Conservation (phyloP, 2,888 invertebrate species). For the Carcina quercana region DNA sequence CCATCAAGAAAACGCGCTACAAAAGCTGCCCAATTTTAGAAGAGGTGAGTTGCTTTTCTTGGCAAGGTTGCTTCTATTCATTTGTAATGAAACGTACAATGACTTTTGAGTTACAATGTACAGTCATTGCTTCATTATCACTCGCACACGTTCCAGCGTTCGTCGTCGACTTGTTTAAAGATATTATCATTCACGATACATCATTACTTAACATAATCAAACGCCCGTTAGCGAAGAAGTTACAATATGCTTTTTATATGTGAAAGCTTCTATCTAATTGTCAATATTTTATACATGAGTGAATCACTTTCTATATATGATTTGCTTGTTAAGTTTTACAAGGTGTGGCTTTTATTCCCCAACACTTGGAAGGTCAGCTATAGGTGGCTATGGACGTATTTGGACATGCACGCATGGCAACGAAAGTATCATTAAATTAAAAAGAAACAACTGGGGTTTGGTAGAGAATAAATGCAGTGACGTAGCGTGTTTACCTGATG, state of each 20-base stretch:
- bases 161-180: conserved; percentile 8
- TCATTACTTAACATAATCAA: conserved; percentile 8
- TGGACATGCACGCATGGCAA: conserved; percentile 31
- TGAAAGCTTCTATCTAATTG: conserved; percentile 5
- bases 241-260: conserved; percentile 5
- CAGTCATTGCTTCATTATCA: conserved; percentile 2
- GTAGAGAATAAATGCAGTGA: conserved; percentile 38
- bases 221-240: conserved; percentile 4
- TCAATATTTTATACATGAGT: conserved; percentile 5
- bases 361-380: conserved; percentile 26
- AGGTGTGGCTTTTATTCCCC: conserved; percentile 24
- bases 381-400: too few relatives aligned
- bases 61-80: conserved; percentile 1
- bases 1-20: conserved; percentile 85
- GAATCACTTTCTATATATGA: conserved; percentile 22
- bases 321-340: conserved; percentile 17
- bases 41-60: conserved; percentile 56
- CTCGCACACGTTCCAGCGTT: too few relatives aligned
- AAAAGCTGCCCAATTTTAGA: conserved; percentile 88
- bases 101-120: too few relatives aligned
- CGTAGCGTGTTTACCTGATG: conserved; percentile 45
- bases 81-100: conserved; percentile 5
- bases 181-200: conserved; percentile 16
- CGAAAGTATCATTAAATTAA: conserved; percentile 32
- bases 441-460: conserved; percentile 37